phyloP scores from a whole-genome alignment of 2,888 invertebrate species.

The Perdita meconis region DNA sequence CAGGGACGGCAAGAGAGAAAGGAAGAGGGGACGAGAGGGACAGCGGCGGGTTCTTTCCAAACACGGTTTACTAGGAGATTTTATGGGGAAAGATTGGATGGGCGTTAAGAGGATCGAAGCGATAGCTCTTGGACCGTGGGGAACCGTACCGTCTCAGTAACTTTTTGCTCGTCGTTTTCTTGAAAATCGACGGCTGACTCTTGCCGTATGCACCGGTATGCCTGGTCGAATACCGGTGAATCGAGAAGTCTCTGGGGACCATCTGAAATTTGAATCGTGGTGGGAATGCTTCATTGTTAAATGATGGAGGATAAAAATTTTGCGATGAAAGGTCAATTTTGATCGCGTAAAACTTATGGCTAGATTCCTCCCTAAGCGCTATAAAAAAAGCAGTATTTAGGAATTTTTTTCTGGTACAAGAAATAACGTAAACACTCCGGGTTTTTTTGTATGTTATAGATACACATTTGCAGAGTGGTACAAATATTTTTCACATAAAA shows the following conservation, averaged over 20 bases:
- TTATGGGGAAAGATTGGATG: conserved; percentile 39
- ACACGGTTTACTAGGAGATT: conserved; percentile 25
- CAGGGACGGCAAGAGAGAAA: too few species aligned
- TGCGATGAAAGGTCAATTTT: too few species aligned
- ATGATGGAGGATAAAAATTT: too few species aligned
- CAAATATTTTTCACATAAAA: too few species aligned
- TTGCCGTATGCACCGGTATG: not conserved
- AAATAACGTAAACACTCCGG: too few species aligned
- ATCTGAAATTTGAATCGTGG: not conserved
- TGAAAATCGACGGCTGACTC: not conserved
- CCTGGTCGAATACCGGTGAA: not conserved
- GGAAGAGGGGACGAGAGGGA: not conserved
- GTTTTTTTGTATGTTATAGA: too few species aligned
- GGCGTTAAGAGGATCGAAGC: conserved; percentile 47
- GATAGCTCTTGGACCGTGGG: conserved; percentile 28
- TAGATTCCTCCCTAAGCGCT: too few species aligned
- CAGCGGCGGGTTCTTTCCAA: not conserved
- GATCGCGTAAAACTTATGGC: too few species aligned
- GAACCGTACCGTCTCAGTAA: conserved; percentile 10
- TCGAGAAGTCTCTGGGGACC: not conserved
- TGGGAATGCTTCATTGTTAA: not conserved
- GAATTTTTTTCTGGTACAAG: too few species aligned
- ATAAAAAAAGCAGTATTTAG: too few species aligned
- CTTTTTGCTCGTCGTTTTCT: not conserved
- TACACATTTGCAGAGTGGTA: too few species aligned